Evolutionary conservation across 2,888 invertebrate species (phyloP).

Genomic region (Lepidocyrtinus sp.): DNA sequence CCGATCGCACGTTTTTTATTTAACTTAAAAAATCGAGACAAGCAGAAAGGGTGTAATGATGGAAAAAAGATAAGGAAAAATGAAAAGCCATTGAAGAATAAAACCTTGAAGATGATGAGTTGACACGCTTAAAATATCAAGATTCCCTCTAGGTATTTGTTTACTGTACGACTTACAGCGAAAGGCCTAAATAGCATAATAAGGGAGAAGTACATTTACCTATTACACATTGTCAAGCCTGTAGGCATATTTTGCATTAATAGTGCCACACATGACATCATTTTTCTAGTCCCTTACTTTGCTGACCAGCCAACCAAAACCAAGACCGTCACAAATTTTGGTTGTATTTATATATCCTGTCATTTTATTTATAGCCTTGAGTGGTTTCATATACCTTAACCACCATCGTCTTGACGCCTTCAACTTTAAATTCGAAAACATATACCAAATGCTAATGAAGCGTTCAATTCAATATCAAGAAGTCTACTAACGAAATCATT

Average conservation of each 20-base stretch:
- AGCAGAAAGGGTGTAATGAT: constrained; percentile 8
- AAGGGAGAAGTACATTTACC: no score
- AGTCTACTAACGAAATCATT: constrained; percentile 1
- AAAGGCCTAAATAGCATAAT: no score
- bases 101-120: constrained; percentile 20
- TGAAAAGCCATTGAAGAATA: constrained; percentile 13
- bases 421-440: background rate
- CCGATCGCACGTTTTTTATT: constrained; percentile 9
- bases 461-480: constrained; percentile 49
- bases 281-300: background rate
- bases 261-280: constrained; percentile 11
- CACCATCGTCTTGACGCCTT: constrained; percentile 7
- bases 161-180: constrained; percentile 9
- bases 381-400: background rate
- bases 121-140: constrained; percentile 32
- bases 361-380: constrained; percentile 6
- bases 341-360: background rate
- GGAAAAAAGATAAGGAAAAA: constrained; percentile 6
- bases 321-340: background rate
- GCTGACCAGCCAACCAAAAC: background rate
- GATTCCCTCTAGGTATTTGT: constrained; percentile 4
- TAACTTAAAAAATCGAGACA: constrained; percentile 7
- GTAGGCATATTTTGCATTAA: background rate
- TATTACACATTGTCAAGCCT: constrained; percentile 4
- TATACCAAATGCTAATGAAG: constrained; percentile 35